Evolutionary conservation across 2,797 vertebrate species (phyloP).

Genomic region (Eulemur mongoz): DNA sequence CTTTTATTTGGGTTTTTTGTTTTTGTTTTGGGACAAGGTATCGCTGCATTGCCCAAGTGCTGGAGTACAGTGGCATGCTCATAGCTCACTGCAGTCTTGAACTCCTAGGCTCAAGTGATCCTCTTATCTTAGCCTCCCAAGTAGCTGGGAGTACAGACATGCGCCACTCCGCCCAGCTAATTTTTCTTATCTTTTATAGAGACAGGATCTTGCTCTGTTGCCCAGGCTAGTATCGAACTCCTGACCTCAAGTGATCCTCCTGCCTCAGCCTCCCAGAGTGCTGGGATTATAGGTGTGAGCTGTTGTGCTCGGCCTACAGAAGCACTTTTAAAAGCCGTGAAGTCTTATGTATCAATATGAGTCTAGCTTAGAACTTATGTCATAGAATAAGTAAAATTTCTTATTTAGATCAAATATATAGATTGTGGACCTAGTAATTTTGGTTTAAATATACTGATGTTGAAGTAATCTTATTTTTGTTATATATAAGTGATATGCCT

Average conservation of each 20-base stretch:
- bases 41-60: neutral
- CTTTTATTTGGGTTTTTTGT: neutral
- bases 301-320: neutral
- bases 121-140: neutral
- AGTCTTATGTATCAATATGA: neutral
- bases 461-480: slow-evolving; percentile 29
- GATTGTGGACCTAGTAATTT: slow-evolving; percentile 34
- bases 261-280: neutral
- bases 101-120: neutral
- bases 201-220: neutral
- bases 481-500: neutral
- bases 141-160: neutral
- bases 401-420: neutral
- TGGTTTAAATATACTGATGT: neutral
- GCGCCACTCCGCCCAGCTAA: neutral
- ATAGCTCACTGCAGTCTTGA: neutral
- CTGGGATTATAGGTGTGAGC: neutral
- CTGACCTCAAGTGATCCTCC: neutral
- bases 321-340: slow-evolving; percentile 36
- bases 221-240: neutral
- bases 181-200: neutral
- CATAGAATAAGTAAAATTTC: slow-evolving; percentile 27
- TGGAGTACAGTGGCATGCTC: neutral
- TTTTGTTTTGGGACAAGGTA: neutral
- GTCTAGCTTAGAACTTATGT: neutral